Percentiles rank a stretch among this genome's conserved stretches.
Conservation (phyloP, 2,888 invertebrate species). For the Drosophila merina region DNA sequence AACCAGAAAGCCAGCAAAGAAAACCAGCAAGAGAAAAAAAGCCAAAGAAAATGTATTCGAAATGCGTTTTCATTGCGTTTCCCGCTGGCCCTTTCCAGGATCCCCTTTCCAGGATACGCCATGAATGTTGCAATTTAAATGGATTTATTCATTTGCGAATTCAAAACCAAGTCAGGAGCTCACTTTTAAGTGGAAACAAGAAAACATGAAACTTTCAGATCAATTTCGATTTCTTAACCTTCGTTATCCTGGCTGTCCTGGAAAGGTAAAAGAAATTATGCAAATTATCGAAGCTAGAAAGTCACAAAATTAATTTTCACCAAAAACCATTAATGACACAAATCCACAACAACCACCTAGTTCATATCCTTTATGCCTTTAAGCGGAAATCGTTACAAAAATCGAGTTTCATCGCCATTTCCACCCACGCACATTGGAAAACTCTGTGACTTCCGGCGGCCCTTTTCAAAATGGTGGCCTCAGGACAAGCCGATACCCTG, state of each 20-base stretch:
- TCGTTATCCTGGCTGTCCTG: background rate
- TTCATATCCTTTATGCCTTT: conserved; percentile 17
- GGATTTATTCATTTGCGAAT: conserved; percentile 78
- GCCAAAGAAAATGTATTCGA: conserved; percentile 52
- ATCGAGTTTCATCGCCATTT: conserved; percentile 51
- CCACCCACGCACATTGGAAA: conserved; percentile 5
- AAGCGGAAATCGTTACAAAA: conserved; percentile 58
- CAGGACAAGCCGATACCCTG: background rate
- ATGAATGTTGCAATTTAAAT: conserved; percentile 81
- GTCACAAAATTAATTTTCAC: background rate
- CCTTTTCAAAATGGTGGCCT: background rate
- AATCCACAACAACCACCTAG: conserved; percentile 9
- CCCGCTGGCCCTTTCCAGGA: conserved; percentile 40
- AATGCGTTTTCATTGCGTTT: conserved; percentile 56
- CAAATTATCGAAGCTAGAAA: background rate
- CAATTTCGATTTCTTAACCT: background rate
- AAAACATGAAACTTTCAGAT: background rate
- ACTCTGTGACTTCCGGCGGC: conserved; percentile 5
- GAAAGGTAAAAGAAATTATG: conserved; percentile 1
- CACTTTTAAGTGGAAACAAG: background rate
- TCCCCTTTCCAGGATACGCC: conserved; percentile 65
- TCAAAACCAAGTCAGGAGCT: conserved; percentile 5
- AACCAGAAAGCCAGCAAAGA: conserved; percentile 1
- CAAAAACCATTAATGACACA: background rate
- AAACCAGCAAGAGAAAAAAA: conserved; percentile 6